Evolutionary conservation across 2,888 invertebrate species (phyloP), one percentile per base, ranked within the genome.

Genomic region (Melieria crassipennis): DNA sequence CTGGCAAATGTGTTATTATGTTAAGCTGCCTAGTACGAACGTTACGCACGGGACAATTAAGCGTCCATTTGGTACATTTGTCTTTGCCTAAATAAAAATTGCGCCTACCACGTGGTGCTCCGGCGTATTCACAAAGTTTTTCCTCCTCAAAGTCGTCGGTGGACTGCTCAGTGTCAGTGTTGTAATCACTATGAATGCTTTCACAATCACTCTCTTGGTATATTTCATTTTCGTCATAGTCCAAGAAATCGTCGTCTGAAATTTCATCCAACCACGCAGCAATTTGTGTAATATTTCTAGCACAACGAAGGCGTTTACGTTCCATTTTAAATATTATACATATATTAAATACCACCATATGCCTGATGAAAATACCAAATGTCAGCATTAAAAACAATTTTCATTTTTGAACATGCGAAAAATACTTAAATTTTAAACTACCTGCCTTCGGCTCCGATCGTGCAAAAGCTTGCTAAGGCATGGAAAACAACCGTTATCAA

Each of bases 211-310:
- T 16, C n/a, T n/a, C 16, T 16, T 16, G 16, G 16, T 16, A 16
- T 16, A 16, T 16, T 16, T 16, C 16, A 16, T 16, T 16, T 16
- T 16, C 16, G 16, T 16, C 16, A 16, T 16, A 16, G 16, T 16
- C 16, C 16, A 16, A 16, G 16, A 16, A 0, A 16, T 45, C 6
- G 11, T 61, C 61, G 42, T 61, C 61, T 61, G 43, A 61, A 61
- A 61, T 43, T 61, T 61, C 46, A 43, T 61, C 43, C 61, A 61
- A 61, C 61, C 61, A 61, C 3, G 61, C n/a, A 43, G 61, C 61
- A 61, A 45, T 9, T 11, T 61, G 9, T 61, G 10, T 43, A 61
- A n/a, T 43, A 61, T 45, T 45, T 42, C n/a, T 61, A 3, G 45
- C 61, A 42, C 61, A 61, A 61, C 45, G 61, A 61, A 16, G 16